Evolutionary conservation across 2,113 vertebrate genomes (phyloP).

Genomic region (Callaeas wilsoni): DNA sequence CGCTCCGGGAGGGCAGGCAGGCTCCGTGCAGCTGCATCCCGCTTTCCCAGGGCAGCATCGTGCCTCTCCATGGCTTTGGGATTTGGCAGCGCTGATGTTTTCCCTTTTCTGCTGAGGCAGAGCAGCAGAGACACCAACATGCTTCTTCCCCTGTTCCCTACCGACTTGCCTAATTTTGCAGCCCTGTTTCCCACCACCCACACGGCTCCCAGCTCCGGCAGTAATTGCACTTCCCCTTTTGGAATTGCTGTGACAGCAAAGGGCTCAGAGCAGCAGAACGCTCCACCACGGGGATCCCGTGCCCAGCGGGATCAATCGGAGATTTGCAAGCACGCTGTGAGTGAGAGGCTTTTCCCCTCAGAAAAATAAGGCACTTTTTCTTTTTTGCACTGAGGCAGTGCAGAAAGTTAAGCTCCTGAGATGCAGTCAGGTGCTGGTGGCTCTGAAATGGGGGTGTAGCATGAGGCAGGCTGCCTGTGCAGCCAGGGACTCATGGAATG

Average conservation of each 20-base stretch:
- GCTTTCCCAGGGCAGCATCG: accelerated
- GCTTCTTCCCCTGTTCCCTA: not conserved
- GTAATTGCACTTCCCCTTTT: not conserved
- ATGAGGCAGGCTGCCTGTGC: not conserved
- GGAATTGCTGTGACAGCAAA: not conserved
- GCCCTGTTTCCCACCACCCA: not conserved
- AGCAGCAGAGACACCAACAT: not conserved
- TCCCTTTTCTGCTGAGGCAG: not conserved
- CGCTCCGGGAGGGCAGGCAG: accelerated
- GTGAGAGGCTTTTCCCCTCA: not conserved
- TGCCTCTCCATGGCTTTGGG: accelerated
- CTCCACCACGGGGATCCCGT: not conserved
- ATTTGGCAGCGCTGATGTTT: not conserved
- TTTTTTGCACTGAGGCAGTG: not conserved
- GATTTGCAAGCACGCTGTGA: not conserved
- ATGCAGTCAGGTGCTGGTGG: accelerated
- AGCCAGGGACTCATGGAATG: not conserved
- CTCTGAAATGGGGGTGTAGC: not conserved
- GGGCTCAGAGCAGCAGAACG: not conserved
- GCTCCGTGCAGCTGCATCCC: not conserved
- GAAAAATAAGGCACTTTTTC: not conserved
- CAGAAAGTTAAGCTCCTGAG: not conserved
- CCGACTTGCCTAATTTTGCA: not conserved
- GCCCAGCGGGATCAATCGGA: not conserved
- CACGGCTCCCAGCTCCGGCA: not conserved